Evolutionary conservation across 2,113 vertebrate genomes (phyloP).

Genomic region (Stigmatopora argus): DNA sequence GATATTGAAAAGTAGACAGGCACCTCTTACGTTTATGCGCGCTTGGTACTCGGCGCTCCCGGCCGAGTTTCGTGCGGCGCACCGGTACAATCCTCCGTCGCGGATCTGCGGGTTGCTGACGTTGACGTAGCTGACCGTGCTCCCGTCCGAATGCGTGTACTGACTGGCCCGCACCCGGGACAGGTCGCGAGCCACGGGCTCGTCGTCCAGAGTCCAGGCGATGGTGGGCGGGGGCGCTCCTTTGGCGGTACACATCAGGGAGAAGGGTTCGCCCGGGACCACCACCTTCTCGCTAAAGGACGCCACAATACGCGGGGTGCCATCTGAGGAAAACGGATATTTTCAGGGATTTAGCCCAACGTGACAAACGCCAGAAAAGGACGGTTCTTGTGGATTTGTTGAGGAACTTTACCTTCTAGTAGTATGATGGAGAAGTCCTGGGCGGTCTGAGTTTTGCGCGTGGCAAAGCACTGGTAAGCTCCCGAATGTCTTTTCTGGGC

Average conservation of each 20-base stretch:
- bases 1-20: slow-evolving; percentile 99
- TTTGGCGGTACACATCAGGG: slow-evolving; percentile 92
- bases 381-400: neutral
- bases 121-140: slow-evolving; percentile 94
- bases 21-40: slow-evolving; percentile 99
- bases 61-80: slow-evolving; percentile 96
- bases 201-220: slow-evolving; percentile 95
- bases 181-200: slow-evolving; percentile 83
- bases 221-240: slow-evolving; percentile 92
- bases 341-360: neutral
- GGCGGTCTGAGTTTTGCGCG: slow-evolving; percentile 86
- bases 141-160: slow-evolving; percentile 92
- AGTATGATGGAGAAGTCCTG: slow-evolving; percentile 95
- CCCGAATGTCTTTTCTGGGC: slow-evolving; percentile 96
- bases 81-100: slow-evolving; percentile 97
- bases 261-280: slow-evolving; percentile 92
- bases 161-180: slow-evolving; percentile 85
- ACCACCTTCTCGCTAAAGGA: slow-evolving; percentile 98
- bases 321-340: slow-evolving; percentile 69
- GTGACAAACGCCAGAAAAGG: slow-evolving; percentile 11
- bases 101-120: slow-evolving; percentile 91
- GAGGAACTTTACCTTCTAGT: slow-evolving; percentile 81
- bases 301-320: slow-evolving; percentile 90
- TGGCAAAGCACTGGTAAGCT: slow-evolving; percentile 96
- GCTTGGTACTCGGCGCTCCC: slow-evolving; percentile 99